Percentiles rank a stretch among this genome's conserved stretches.
Evolutionary conservation across 2,888 invertebrate species (phyloP).

Genomic region (Synergus laeviventris): DNA sequence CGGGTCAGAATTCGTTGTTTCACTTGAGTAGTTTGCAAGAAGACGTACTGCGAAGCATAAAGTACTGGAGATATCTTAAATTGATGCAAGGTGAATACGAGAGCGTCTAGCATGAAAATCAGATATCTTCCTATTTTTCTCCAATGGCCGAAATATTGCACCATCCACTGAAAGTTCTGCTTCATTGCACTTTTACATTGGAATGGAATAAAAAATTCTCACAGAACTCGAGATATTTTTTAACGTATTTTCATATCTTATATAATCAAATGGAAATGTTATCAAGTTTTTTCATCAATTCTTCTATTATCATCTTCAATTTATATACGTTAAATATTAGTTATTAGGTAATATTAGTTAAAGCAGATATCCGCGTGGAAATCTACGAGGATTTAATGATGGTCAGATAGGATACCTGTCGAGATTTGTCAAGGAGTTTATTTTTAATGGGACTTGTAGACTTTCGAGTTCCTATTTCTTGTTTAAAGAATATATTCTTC

Average conservation of each 20-base stretch:
- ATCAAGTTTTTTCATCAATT: too few species aligned
- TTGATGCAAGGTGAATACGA: conserved; percentile 28
- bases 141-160: conserved; percentile 21
- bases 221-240: too few species aligned
- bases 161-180: conserved; percentile 25
- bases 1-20: conserved; percentile 41
- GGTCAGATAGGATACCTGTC: too few species aligned
- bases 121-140: conserved; percentile 28
- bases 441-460: not conserved
- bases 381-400: too few species aligned
- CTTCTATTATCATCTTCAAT: too few species aligned
- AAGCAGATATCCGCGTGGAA: too few species aligned
- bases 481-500: conserved; percentile 24
- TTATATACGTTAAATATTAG: too few species aligned
- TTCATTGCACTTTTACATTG: conserved; percentile 13
- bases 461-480: not conserved
- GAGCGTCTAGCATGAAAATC: conserved; percentile 32
- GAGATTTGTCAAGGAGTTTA: too few species aligned
- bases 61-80: conserved; percentile 21
- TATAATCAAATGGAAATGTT: too few species aligned
- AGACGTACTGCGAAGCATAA: conserved; percentile 29
- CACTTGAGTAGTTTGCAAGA: conserved; percentile 37
- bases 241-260: too few species aligned
- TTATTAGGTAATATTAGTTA: too few species aligned
- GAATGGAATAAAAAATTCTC: not conserved